Evolutionary conservation across 2,888 invertebrate genomes (phyloP).

Genomic region (Empis livida): DNA sequence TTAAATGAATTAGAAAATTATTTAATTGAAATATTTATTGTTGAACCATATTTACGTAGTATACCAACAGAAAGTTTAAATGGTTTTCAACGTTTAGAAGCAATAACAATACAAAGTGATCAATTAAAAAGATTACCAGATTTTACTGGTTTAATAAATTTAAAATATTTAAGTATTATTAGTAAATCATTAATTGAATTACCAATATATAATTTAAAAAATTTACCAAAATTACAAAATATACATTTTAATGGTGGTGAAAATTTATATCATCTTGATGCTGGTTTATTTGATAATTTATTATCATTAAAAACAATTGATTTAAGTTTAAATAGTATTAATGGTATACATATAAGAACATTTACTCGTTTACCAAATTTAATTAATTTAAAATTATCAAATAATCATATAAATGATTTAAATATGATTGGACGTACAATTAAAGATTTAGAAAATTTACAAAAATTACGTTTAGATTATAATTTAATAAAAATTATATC

Average conservation of each 20-base stretch:
- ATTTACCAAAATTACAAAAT: constrained; percentile 59
- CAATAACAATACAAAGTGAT: constrained; percentile 69
- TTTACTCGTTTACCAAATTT: constrained; percentile 54
- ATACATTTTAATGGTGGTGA: constrained; percentile 59
- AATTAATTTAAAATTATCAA: constrained; percentile 52
- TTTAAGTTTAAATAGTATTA: constrained; percentile 61
- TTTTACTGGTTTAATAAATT: constrained; percentile 54
- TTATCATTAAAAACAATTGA: constrained; percentile 57
- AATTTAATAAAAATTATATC: constrained; percentile 58
- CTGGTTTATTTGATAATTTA: constrained; percentile 56
- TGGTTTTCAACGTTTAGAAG: constrained; percentile 62
- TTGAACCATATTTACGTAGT: constrained; percentile 67
- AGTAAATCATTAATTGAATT: constrained; percentile 52
- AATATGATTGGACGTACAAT: constrained; percentile 68
- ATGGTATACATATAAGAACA: constrained; percentile 65
- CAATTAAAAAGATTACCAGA: constrained; percentile 61
- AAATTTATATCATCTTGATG: constrained; percentile 53
- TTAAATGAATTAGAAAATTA: constrained; percentile 62
- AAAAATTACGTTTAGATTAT: constrained; percentile 53
- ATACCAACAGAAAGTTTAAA: constrained; percentile 66
- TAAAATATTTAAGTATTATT: constrained; percentile 62
- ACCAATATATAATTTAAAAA: constrained; percentile 54
- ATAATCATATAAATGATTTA: constrained; percentile 64
- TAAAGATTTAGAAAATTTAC: constrained; percentile 59
- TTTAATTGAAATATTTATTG: constrained; percentile 70